These are phyloP conservation scores for Campopleginae sp. DNA, from an alignment of 2,888 invertebrate species.

Conservation along the genomic window DNA sequence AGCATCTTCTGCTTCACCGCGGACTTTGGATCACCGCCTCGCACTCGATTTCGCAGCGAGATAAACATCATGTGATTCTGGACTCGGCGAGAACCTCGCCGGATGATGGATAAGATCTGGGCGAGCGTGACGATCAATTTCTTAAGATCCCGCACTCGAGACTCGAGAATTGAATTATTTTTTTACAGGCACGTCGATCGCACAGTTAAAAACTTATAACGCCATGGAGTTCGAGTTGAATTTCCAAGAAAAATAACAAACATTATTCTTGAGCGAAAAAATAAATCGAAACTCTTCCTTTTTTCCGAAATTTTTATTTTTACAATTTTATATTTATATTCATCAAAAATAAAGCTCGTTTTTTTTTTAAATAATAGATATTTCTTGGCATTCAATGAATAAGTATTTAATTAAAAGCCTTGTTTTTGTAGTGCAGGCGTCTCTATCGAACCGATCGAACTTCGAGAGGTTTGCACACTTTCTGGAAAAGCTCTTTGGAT, in stretches of 20 bases:
- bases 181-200: not conserved
- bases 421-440: not conserved
- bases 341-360: too few species aligned
- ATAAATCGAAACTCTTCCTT: not conserved
- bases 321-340: too few species aligned
- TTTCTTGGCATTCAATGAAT: too few species aligned
- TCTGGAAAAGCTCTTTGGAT: not conserved
- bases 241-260: not conserved
- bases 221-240: not conserved
- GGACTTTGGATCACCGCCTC: not conserved
- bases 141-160: not conserved
- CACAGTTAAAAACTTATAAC: not conserved
- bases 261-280: too few species aligned
- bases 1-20: slow-evolving; percentile 28
- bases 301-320: not conserved
- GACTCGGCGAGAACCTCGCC: not conserved
- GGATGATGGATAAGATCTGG: slow-evolving; percentile 11
- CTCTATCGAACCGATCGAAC: not conserved
- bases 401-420: too few species aligned
- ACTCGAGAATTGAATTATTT: not conserved
- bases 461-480: not conserved
- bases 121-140: slow-evolving; percentile 16
- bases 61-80: slow-evolving; percentile 6
- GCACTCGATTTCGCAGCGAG: not conserved
- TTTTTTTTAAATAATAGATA: too few species aligned